phyloP scores from a whole-genome alignment of 2,797 vertebrate species.

The Lacerta viridis region DNA sequence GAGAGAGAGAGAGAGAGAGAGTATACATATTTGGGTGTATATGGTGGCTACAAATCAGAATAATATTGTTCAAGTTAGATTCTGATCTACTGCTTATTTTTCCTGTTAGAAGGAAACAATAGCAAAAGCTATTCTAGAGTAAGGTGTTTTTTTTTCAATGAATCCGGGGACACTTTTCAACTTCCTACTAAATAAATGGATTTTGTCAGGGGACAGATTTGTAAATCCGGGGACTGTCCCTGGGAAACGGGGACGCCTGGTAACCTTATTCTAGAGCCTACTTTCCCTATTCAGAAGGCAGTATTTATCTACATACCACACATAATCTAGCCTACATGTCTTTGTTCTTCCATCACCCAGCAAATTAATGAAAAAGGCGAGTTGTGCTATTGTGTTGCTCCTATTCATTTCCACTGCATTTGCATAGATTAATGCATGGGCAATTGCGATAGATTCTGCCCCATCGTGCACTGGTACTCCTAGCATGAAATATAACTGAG shows the following conservation, averaged over 20 bases:
- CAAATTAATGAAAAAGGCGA: background rate
- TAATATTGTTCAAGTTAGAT: too few species aligned
- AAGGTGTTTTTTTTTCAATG: too few species aligned
- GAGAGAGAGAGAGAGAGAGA: too few species aligned
- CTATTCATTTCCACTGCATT: background rate
- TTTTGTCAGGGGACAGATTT: too few species aligned
- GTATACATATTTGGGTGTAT: too few species aligned
- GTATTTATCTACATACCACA: background rate
- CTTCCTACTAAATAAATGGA: too few species aligned
- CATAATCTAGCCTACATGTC: background rate
- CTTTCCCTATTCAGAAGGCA: background rate
- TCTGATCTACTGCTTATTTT: background rate
- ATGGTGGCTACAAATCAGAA: too few species aligned
- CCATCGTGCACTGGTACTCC: background rate
- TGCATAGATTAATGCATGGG: too few species aligned
- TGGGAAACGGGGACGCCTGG: background rate
- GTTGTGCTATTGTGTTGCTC: background rate
- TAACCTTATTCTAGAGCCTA: background rate
- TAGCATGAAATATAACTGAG: background rate
- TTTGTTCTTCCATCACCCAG: background rate
- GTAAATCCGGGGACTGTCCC: too few species aligned
- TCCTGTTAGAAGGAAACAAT: constrained; percentile 24
- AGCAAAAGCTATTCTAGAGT: background rate
- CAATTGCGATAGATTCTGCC: too few species aligned
- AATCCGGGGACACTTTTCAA: too few species aligned